Evolutionary conservation across 92 coral and sea anemone genomes (phyloP), one percentile per base, ranked within the genome.

Genomic region (Galaxea fascicularis): DNA sequence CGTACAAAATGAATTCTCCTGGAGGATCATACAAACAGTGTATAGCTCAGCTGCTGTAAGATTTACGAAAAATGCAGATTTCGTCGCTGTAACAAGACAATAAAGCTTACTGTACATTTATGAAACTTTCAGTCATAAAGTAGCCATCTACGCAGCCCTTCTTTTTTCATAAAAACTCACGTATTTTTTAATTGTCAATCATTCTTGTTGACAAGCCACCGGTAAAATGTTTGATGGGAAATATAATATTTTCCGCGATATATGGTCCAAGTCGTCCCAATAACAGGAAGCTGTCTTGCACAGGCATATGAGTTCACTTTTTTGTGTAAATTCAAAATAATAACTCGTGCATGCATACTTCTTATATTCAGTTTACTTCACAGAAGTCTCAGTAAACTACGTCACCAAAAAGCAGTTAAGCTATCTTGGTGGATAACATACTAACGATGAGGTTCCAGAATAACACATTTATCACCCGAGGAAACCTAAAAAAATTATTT

Each of bases 201-300:
- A 57, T 75, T 30, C 53, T 16, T 8, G 0, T 35, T 75, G 30
- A 16, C 79, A 21, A 28, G 7, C 53, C 79, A 75, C 79, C 79
- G 56, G 79, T 58, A 21, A 24, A 9, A 30, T 10, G 51, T 52
- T 4, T 29, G 7, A 57, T 63, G 44, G 20, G 56, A 58, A n/a
- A 56, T 49, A 75, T 75, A 1, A n/a, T 24, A 13, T 29, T 31
- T 75, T 10, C 28, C 4, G 52, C 39, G 51, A 65, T 56, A 7
- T 18, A 54, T 31, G 22, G n/a, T 28, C 26, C 0, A 30, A 21
- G 25, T 21, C 53, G 25, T 21, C 53, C 31, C 56, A 57, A 75
- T 75, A 53, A 21, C 62, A 10, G 65, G 46, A 18, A 53, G 21
- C 24, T 27, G 21, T 60, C n/a, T n/a, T n/a, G n/a, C n/a, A n/a